These are phyloP conservation scores for Schlechtendalia chinensis DNA, from an alignment of 1,140 invertebrate species.

Conservation along the genomic window DNA sequence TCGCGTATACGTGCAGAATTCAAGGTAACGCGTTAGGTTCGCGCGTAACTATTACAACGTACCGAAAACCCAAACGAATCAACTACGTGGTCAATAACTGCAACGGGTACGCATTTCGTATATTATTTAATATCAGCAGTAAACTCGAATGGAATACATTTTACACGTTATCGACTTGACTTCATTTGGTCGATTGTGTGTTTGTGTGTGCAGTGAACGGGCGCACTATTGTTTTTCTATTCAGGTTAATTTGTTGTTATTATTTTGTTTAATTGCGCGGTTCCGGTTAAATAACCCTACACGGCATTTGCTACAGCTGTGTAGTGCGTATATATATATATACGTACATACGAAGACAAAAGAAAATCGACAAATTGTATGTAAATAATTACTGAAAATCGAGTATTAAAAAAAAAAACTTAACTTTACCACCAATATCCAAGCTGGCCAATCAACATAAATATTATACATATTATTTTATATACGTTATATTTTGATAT, in stretches of 20 bases:
- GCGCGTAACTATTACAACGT: too few relatives aligned
- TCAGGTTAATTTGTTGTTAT: constrained; percentile 10
- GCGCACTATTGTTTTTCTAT: constrained; percentile 5
- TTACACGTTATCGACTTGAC: background rate
- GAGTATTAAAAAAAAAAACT: background rate
- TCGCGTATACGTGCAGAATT: too few relatives aligned
- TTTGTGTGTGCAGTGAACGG: background rate
- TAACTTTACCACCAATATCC: background rate
- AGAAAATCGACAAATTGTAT: background rate
- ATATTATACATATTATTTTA: background rate
- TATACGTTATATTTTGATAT: background rate
- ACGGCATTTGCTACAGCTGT: background rate
- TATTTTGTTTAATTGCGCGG: constrained; percentile 2
- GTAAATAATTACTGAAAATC: background rate
- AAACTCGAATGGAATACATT: background rate
- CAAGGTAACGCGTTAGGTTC: too few relatives aligned
- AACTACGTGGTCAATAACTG: too few relatives aligned
- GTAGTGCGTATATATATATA: too few relatives aligned
- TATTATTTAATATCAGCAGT: too few relatives aligned
- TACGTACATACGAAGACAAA: too few relatives aligned
- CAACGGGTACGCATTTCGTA: too few relatives aligned
- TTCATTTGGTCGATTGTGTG: background rate
- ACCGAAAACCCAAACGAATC: too few relatives aligned
- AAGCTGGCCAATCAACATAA: background rate
- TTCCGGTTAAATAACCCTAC: constrained; percentile 5